Evolutionary conservation across 2,797 vertebrate species (phyloP).

Genomic region (Lophius americanus): DNA sequence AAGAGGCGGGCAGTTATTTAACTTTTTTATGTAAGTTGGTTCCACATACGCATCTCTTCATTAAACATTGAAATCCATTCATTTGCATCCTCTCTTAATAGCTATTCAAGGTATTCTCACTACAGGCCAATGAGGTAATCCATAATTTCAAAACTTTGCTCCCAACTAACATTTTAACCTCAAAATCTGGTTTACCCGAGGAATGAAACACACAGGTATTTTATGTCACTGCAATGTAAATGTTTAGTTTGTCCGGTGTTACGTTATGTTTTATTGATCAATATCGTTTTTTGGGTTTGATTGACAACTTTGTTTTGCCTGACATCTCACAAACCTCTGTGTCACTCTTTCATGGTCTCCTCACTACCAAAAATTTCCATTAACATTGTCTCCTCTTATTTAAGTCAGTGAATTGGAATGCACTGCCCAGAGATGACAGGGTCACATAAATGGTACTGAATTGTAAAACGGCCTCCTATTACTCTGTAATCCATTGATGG

Average conservation of each 20-base stretch:
- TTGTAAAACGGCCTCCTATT: constrained; percentile 12
- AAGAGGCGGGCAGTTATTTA: constrained; percentile 27
- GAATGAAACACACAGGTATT: constrained; percentile 58
- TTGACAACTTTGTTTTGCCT: constrained; percentile 63
- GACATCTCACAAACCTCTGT: constrained; percentile 57
- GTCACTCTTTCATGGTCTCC: constrained; percentile 37
- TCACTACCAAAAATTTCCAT: constrained; percentile 65
- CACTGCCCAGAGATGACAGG: constrained; percentile 36
- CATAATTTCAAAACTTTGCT: constrained; percentile 72
- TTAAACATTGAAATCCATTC: constrained; percentile 75
- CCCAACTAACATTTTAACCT: constrained; percentile 82
- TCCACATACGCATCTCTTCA: constrained; percentile 27
- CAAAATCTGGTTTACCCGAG: constrained; percentile 49
- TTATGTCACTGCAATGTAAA: constrained; percentile 57
- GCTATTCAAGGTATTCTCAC: constrained; percentile 86
- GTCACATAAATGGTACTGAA: constrained; percentile 22
- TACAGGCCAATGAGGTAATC: constrained; percentile 85
- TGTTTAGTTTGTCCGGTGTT: constrained; percentile 56
- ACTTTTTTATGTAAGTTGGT: constrained; percentile 22
- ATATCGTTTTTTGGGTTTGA: constrained; percentile 42
- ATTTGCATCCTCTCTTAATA: constrained; percentile 91
- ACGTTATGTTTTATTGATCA: constrained; percentile 44
- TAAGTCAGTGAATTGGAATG: constrained; percentile 47
- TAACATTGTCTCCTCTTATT: constrained; percentile 58
- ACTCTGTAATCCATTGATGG: constrained; percentile 13